Percentiles rank a stretch among this genome's conserved stretches.
Conservation (phyloP, 2,888 invertebrate genomes). For the Conistra vaccinii region DNA sequence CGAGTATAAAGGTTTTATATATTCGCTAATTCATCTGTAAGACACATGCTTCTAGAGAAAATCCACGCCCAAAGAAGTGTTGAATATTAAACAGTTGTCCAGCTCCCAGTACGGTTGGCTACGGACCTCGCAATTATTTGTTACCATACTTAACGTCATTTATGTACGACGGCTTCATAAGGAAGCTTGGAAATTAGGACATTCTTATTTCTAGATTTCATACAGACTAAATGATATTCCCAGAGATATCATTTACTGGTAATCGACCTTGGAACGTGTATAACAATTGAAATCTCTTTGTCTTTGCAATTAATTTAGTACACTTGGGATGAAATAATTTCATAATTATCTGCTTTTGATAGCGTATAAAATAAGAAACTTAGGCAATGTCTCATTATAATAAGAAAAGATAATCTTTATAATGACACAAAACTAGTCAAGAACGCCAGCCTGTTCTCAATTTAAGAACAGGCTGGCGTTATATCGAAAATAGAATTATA, state of each 20-base stretch:
- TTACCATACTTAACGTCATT: conserved; percentile 16
- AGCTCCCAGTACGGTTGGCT: conserved; percentile 28
- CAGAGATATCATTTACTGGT: conserved; percentile 47
- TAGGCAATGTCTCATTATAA: not conserved
- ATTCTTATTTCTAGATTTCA: conserved; percentile 26
- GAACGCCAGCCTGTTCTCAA: too few species aligned
- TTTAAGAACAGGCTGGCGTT: not conserved
- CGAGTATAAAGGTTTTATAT: conserved; percentile 62
- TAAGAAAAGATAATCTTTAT: conserved; percentile 2
- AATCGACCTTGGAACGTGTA: conserved; percentile 33
- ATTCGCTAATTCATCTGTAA: conserved; percentile 69
- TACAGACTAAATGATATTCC: conserved; percentile 42
- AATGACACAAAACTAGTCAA: conserved; percentile 1
- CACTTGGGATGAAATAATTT: conserved; percentile 27
- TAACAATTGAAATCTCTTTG: conserved; percentile 35
- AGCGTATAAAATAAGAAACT: conserved; percentile 3
- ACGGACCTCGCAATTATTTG: conserved; percentile 23
- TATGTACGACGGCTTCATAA: conserved; percentile 24
- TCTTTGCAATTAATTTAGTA: conserved; percentile 19
- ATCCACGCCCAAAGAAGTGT: conserved; percentile 62
- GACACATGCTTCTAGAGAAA: conserved; percentile 68
- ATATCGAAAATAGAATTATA: conserved; percentile 4
- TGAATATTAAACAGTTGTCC: conserved; percentile 69
- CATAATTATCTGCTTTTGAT: conserved; percentile 8
- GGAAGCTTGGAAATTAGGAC: conserved; percentile 53